These are phyloP conservation scores for Formica exsecta DNA, from an alignment of 1,140 invertebrate species.

Conservation along the genomic window DNA sequence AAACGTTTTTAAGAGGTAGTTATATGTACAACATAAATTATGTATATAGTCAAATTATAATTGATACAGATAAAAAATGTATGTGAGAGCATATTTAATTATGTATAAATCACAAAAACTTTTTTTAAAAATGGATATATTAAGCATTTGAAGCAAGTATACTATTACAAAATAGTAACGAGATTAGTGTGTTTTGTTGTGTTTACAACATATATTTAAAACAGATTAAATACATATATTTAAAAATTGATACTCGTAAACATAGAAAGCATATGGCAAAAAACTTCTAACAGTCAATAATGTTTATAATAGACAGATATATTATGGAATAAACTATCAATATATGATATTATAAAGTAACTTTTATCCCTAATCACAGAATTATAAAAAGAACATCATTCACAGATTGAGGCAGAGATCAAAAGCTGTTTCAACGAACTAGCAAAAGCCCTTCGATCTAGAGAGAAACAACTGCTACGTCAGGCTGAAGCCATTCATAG, in stretches of 20 bases:
- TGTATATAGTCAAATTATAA: too few species aligned
- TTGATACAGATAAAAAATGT: too few species aligned
- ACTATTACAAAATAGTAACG: too few species aligned
- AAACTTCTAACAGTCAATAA: neutral
- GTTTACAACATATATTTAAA: too few species aligned
- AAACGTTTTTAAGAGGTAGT: too few species aligned
- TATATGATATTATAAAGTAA: neutral
- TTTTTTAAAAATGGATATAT: too few species aligned
- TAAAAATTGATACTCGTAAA: neutral
- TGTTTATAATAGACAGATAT: neutral
- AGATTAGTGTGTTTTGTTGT: too few species aligned
- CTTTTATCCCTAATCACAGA: neutral
- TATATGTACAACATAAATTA: too few species aligned
- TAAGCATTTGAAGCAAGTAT: too few species aligned
- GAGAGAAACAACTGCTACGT: slow-evolving; percentile 87
- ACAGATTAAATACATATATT: too few species aligned
- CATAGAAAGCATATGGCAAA: slow-evolving; percentile 15
- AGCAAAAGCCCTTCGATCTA: slow-evolving; percentile 82
- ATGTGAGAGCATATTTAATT: too few species aligned
- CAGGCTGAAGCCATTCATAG: slow-evolving; percentile 87
- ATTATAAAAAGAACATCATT: slow-evolving; percentile 59
- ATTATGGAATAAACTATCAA: neutral
- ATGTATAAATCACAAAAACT: too few species aligned
- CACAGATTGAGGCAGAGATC: slow-evolving; percentile 85
- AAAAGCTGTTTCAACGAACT: slow-evolving; percentile 85